A percentile compares a stretch with the other conserved stretches of the same genome.
phyloP scores from a whole-genome alignment of 2,113 vertebrate genomes.

The Heloderma charlesbogerti region DNA sequence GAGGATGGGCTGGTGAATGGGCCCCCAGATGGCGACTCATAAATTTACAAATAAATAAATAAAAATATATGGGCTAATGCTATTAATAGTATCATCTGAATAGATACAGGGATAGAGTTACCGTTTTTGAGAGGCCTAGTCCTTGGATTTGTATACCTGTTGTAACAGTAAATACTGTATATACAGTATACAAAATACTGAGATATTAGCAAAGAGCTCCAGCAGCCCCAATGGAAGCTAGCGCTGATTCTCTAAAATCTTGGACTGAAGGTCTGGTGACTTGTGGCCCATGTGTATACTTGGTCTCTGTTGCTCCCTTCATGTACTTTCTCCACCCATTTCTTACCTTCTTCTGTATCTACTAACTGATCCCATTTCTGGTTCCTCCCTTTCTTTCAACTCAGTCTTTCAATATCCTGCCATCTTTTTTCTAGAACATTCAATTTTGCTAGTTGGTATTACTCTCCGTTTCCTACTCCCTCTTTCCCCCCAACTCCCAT shows the following conservation, averaged over 20 bases:
- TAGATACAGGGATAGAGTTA: too few species aligned
- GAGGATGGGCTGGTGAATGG: not conserved
- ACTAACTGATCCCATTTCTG: not conserved
- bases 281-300: not conserved
- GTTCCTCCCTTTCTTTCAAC: not conserved
- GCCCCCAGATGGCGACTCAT: too few species aligned
- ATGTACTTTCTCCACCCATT: not conserved
- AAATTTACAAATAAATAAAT: too few species aligned
- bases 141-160: not conserved
- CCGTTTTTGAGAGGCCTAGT: not conserved
- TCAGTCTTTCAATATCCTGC: not conserved
- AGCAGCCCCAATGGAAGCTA: not conserved
- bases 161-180: not conserved
- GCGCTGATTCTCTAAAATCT: constrained; percentile 9
- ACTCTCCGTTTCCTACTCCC: not conserved
- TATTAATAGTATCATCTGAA: not conserved
- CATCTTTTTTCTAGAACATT: not conserved
- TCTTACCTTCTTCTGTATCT: not conserved
- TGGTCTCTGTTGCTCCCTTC: not conserved
- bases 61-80: too few species aligned
- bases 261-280: not conserved
- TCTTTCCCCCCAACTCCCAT: not conserved
- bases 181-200: not conserved
- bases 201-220: constrained; percentile 21
- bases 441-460: not conserved